These are phyloP conservation scores for Lytechinus variegatus DNA, from an alignment of 35 echinoderm and acorn worm genomes.

Conservation along the genomic window DNA sequence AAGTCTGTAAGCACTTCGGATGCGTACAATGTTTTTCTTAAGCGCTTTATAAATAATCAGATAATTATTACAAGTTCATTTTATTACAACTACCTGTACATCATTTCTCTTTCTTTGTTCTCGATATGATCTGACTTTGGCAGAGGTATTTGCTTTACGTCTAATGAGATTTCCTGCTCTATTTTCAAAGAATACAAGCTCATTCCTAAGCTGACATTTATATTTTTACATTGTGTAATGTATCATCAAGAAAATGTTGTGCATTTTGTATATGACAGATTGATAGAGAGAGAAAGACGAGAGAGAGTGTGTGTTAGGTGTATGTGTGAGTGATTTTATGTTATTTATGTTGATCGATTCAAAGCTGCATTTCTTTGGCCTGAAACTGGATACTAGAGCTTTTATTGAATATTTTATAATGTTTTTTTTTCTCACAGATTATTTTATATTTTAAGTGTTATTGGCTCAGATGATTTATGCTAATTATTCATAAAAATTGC, in stretches of 20 bases:
- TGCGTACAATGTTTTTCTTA: too few relatives aligned
- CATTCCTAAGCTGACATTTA: neutral
- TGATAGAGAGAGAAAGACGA: neutral
- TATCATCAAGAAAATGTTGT: neutral
- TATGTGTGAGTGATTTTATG: neutral
- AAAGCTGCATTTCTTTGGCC: neutral
- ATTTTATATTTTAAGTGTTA: neutral
- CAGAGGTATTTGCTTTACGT: neutral
- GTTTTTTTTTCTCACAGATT: neutral
- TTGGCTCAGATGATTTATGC: neutral
- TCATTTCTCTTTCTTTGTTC: neutral
- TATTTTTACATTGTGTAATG: neutral
- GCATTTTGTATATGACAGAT: neutral
- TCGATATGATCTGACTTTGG: neutral
- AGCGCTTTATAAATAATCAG: too few relatives aligned
- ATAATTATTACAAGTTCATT: too few relatives aligned
- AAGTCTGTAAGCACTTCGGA: too few relatives aligned
- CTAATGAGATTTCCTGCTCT: neutral
- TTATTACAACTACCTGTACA: neutral
- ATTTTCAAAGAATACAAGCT: neutral
- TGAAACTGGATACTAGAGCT: neutral
- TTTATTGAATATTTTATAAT: neutral
- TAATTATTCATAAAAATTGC: neutral
- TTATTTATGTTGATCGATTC: neutral
- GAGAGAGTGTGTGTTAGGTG: neutral